These are phyloP conservation scores for Aythya baeri DNA, from an alignment of 2,113 vertebrate genomes.

Conservation along the genomic window DNA sequence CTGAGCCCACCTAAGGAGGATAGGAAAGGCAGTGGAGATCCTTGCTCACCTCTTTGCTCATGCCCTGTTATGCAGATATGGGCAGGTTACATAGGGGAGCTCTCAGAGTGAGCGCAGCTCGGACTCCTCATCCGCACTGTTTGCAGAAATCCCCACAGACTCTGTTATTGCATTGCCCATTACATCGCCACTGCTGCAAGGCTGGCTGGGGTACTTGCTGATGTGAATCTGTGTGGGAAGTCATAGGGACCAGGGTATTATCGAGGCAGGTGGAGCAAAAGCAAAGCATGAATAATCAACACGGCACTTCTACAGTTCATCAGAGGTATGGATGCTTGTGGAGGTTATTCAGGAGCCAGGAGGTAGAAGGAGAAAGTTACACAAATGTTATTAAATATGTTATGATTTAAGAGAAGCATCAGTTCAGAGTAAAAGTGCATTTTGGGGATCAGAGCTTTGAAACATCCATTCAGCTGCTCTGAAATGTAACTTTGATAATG, in stretches of 20 bases:
- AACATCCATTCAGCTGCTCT: not conserved
- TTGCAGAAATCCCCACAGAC: not conserved
- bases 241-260: not conserved
- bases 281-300: accelerated
- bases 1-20: not conserved
- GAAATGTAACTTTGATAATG: slow-evolving; percentile 25
- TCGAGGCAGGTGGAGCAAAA: not conserved
- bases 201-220: not conserved
- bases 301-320: not conserved
- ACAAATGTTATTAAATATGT: not conserved
- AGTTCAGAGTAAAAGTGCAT: not conserved
- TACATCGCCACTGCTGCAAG: not conserved
- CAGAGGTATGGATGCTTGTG: accelerated
- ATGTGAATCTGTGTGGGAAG: not conserved
- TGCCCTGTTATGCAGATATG: not conserved
- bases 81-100: too few relatives aligned
- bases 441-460: not conserved
- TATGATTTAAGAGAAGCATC: not conserved
- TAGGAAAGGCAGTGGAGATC: not conserved
- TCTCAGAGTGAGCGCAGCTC: not conserved
- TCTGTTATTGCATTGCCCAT: accelerated
- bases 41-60: not conserved
- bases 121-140: not conserved
- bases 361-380: not conserved
- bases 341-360: not conserved